These are phyloP conservation scores for Anastatus disparis DNA, from an alignment of 1,140 invertebrate genomes.

Conservation along the genomic window DNA sequence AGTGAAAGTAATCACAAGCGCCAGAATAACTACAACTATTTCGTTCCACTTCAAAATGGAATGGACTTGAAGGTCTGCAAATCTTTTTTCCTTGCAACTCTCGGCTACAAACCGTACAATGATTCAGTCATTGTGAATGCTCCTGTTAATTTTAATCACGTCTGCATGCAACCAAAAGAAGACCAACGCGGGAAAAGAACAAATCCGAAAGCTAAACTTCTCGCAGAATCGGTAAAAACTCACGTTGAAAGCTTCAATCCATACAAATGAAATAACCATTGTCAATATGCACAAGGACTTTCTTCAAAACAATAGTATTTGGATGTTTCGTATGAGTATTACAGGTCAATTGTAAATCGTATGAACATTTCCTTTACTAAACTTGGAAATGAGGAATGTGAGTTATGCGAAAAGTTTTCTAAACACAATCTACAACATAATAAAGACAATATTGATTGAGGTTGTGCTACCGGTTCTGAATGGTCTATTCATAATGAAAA, in stretches of 20 bases:
- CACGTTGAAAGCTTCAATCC: not conserved
- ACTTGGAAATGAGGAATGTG: conserved; percentile 49
- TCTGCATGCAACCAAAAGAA: too few species aligned
- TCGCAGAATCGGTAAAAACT: too few species aligned
- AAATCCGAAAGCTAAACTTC: too few species aligned
- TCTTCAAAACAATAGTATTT: conserved; percentile 29
- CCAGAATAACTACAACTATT: too few species aligned
- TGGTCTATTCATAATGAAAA: not conserved
- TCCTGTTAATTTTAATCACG: too few species aligned
- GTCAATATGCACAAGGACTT: conserved; percentile 48
- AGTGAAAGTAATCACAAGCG: too few species aligned
- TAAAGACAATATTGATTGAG: not conserved
- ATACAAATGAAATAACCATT: conserved; percentile 43
- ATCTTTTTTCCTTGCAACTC: too few species aligned
- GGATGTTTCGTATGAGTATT: not conserved
- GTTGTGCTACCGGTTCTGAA: not conserved
- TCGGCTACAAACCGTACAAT: too few species aligned
- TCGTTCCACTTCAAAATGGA: too few species aligned
- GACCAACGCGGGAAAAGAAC: too few species aligned
- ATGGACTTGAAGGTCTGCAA: too few species aligned
- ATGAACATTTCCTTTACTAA: conserved; percentile 48
- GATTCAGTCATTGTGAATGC: too few species aligned
- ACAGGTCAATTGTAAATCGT: conserved; percentile 26
- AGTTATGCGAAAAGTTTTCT: conserved; percentile 43
- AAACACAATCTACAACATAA: conserved; percentile 24